Percentiles rank a stretch among this genome's conserved stretches.
These are phyloP conservation scores for Embidobia sp. DNA, from an alignment of 2,888 invertebrate species.

Conservation along the genomic window DNA sequence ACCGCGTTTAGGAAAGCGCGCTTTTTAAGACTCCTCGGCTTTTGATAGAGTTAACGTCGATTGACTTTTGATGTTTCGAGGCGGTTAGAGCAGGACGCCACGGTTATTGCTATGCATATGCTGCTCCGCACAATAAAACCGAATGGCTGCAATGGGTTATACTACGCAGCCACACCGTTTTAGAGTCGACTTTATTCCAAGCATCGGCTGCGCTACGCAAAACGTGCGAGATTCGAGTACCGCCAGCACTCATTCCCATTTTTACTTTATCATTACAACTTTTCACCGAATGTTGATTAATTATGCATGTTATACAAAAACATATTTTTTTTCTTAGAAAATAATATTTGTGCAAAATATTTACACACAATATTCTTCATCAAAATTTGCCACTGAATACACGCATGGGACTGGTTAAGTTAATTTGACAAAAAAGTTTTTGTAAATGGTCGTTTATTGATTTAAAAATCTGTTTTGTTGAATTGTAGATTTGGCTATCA, in stretches of 20 bases:
- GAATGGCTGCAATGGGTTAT: conserved; percentile 73
- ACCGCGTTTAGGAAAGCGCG: conserved; percentile 12
- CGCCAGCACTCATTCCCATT: conserved; percentile 50
- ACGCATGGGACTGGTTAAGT: too few species aligned
- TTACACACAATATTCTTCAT: too few species aligned
- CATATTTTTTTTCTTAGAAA: too few species aligned
- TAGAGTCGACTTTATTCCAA: conserved; percentile 77
- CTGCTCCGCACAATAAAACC: conserved; percentile 77
- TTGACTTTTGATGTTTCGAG: conserved; percentile 57
- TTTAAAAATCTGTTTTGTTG: too few species aligned
- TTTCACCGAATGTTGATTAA: neutral
- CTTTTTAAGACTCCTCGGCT: conserved; percentile 33
- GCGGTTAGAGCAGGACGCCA: conserved; percentile 68
- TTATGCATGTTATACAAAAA: conserved; percentile 12
- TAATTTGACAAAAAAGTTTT: too few species aligned
- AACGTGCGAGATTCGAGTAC: conserved; percentile 65
- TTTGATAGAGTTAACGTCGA: conserved; percentile 70
- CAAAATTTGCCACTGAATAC: too few species aligned
- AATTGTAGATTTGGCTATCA: too few species aligned
- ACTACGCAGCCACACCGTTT: conserved; percentile 70
- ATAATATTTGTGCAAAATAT: too few species aligned
- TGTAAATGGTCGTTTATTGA: too few species aligned
- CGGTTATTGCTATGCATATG: conserved; percentile 79
- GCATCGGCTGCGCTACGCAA: conserved; percentile 68
- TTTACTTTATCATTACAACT: conserved; percentile 25